Evolutionary conservation across 2,888 invertebrate species (phyloP).

Genomic region (Nemurella pictetii): DNA sequence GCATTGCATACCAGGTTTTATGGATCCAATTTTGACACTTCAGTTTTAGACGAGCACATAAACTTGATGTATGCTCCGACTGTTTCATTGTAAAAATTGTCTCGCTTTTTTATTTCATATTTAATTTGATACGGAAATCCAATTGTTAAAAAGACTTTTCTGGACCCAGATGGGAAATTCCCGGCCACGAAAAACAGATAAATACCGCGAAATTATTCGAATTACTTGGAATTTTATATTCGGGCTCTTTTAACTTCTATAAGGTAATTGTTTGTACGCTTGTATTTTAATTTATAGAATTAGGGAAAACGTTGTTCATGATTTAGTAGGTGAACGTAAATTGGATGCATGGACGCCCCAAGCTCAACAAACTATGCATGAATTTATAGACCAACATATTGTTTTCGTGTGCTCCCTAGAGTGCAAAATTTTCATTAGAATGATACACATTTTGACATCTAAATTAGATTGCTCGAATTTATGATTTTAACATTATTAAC

Average conservation of each 20-base stretch:
- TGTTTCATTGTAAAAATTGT: not conserved
- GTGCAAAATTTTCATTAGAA: not conserved
- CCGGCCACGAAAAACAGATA: not conserved
- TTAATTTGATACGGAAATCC: not conserved
- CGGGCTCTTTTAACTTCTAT: not conserved
- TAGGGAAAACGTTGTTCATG: not conserved
- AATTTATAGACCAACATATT: not conserved
- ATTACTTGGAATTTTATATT: not conserved
- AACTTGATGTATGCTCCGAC: not conserved
- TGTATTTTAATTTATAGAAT: not conserved
- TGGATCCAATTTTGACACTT: too few species aligned
- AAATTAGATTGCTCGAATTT: not conserved
- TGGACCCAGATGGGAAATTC: not conserved
- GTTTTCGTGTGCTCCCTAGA: not conserved
- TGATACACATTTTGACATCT: not conserved
- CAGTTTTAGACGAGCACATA: too few species aligned
- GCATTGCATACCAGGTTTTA: too few species aligned
- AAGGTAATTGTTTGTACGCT: not conserved
- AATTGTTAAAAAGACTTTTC: not conserved
- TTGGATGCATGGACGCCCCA: not conserved
- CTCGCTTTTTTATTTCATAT: not conserved
- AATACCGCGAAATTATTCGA: not conserved
- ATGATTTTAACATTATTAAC: not conserved
- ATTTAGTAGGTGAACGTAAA: not conserved
- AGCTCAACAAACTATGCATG: not conserved